Base-by-base conservation (phyloP, 2,888 invertebrate genomes). In the Sepiola atlantica region DNA sequence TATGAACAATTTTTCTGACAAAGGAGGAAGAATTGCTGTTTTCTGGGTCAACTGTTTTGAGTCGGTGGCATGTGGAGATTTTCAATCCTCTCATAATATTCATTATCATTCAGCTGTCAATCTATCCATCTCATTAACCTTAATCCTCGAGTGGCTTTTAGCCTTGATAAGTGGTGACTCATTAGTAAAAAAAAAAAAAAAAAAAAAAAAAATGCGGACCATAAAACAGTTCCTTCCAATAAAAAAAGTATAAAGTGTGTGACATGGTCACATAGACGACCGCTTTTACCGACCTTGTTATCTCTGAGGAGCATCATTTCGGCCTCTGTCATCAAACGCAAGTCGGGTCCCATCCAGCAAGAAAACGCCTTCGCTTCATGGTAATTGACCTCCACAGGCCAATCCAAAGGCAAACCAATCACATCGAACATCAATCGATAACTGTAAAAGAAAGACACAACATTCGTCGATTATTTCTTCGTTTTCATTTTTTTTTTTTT, bases 361-460 rank as follows among this genome's bases (percentile, higher is more conserved):
- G 97, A 97, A 95, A 95, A 97, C 1, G 97, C 97, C 93, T 96
- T 96, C 20, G 97, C 97, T 94, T 97, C 97, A 94, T 97, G 97
- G 95, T 97, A 97, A 95, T 97, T 97, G 14, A 96, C 96, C 90
- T 97, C 97, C 2, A 96, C 97, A 24, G 97, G 97, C 97, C 97
- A 97, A 94, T 97, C 95, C 96, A 95, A 95, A 0, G 97, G 97
- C 96, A 97, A 96, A 21, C 96, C 96, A 32, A 97, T 95, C 54
- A 96, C 96, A 94, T 97, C 97, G 96, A 96, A 97, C 96, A 97
- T 96, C 55, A 96, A 96, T 20, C 97, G 96, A 94, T 96, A 96
- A 95, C 97, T 97, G 94, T n/a, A 95, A 90, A 95, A 90, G 24
- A 16, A 94, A 24, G 57, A 57, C 57, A 28, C 28, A 61, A 6